Base-by-base conservation (phyloP, 2,888 invertebrate species). In the Cerceris rybyensis region DNA sequence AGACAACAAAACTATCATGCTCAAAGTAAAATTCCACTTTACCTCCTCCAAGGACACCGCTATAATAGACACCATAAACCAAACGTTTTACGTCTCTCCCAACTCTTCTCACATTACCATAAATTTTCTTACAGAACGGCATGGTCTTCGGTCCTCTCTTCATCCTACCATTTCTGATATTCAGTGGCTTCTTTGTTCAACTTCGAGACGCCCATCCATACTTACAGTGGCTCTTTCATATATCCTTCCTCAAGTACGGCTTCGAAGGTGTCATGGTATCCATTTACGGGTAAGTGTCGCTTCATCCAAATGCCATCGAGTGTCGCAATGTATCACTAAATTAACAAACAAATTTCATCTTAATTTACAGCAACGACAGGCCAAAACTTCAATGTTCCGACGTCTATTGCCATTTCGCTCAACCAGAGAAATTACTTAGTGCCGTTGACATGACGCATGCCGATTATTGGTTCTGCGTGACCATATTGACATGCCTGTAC, bases 121-220 rank as follows among this genome's bases (percentile, higher is more conserved):
- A 7, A 8, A 11, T 63, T 6, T 16, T n/a, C 75, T 94, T 95
- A 75, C 93, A 98, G 97, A 95, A 96, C 89, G 98, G 98, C 13
- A 97, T 97, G 6, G 95, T 98, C 88, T 95, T 98, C 90, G 98
- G 98, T 6, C 97, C 98, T 8, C 95, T 98, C 82, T 95, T 96
- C 87, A 95, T 97, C 80, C 95, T 97, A 91, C 98, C 98, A 0
- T 97, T 98, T 90, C 94, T 97, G 39, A 94, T 98, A 85, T 98
- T 98, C 93, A 97, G 98, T 70, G 98, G 98, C 7, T 98, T 98
- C 93, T 98, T 98, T 91, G 95, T 98, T 0, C 96, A 96, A 88
- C 94, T 96, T 86, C 95, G 94, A 86, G 97, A 98, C 86, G 96
- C 98, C 1, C 97, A 97, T 8, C 92, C 93, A 0, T 95, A 95